These are phyloP conservation scores for Pristionchus arcanus DNA, from an alignment of 2,888 invertebrate genomes.

Conservation along the genomic window DNA sequence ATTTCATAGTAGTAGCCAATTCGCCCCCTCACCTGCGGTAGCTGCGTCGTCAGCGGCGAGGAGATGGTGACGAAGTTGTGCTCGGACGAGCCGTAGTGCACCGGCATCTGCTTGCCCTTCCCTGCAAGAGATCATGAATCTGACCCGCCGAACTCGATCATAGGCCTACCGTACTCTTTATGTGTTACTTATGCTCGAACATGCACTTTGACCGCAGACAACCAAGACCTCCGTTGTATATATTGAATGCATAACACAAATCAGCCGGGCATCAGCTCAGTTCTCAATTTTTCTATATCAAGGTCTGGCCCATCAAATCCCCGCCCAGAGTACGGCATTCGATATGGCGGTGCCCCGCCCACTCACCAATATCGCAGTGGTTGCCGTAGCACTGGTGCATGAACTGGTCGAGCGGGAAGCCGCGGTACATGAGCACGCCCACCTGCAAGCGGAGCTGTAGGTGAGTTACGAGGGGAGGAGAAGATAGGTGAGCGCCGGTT, in stretches of 20 bases:
- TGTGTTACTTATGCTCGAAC: too few relatives aligned
- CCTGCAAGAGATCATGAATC: conserved; percentile 59
- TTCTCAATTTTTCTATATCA: too few relatives aligned
- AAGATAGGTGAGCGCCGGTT: too few relatives aligned
- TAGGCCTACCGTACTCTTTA: too few relatives aligned
- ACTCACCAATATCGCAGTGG: conserved; percentile 87
- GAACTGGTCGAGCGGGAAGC: conserved; percentile 89
- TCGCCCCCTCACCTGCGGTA: conserved; percentile 89
- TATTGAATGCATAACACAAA: background rate
- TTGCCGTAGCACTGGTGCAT: conserved; percentile 99
- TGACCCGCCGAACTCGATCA: background rate
- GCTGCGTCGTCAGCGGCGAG: conserved; percentile 95
- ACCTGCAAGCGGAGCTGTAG: conserved; percentile 80
- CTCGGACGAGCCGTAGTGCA: conserved; percentile 93
- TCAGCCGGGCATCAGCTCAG: background rate
- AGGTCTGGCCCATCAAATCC: background rate
- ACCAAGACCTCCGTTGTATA: too few relatives aligned
- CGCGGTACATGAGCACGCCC: conserved; percentile 92
- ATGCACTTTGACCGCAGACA: too few relatives aligned
- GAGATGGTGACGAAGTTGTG: conserved; percentile 95
- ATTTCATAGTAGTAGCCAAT: too few relatives aligned
- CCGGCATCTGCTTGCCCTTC: conserved; percentile 91
- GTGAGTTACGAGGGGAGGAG: too few relatives aligned
- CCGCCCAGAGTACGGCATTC: background rate
- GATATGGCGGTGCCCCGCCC: background rate